Conservation (phyloP, 2,113 vertebrate genomes). For the Amblyornis subalaris region DNA sequence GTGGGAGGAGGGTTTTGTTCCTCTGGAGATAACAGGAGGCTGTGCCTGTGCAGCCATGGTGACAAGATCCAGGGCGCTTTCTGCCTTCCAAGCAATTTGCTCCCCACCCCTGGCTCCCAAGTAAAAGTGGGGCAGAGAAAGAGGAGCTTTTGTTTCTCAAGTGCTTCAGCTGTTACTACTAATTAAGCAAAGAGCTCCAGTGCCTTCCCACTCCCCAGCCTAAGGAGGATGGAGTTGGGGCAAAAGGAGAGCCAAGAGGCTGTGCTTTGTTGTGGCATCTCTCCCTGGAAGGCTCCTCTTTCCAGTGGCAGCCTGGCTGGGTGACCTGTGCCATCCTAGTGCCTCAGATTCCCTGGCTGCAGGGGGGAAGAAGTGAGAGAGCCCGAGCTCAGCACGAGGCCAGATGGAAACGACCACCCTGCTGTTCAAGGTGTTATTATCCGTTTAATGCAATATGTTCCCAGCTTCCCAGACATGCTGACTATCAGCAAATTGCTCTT, state of each 20-base stretch:
- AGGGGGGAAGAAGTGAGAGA: not conserved
- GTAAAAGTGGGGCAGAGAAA: constrained; percentile 53
- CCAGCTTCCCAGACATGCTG: constrained; percentile 19
- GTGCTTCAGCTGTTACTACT: constrained; percentile 58
- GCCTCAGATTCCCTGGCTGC: constrained; percentile 3
- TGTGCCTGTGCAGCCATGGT: constrained; percentile 67
- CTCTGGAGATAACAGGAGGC: constrained; percentile 57
- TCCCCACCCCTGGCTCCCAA: constrained; percentile 46
- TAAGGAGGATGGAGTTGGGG: constrained; percentile 3
- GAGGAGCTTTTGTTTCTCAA: constrained; percentile 62
- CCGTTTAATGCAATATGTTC: not conserved
- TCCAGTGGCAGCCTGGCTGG: not conserved
- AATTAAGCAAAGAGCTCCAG: constrained; percentile 36
- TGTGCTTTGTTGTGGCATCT: too few species aligned
- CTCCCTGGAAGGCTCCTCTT: not conserved
- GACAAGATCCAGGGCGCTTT: constrained; percentile 58
- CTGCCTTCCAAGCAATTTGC: constrained; percentile 55
- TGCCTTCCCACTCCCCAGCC: not conserved
- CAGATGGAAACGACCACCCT: not conserved
- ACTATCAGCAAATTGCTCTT: constrained; percentile 38
- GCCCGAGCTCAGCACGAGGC: not conserved
- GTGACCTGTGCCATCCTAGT: not conserved
- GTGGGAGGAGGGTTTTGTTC: constrained; percentile 61
- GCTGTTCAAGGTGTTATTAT: constrained; percentile 32
- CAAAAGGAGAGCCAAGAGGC: not conserved